Evolutionary conservation across 2,888 invertebrate species (phyloP), one percentile per base, ranked within the genome.

Genomic region (Neoascia interrupta): DNA sequence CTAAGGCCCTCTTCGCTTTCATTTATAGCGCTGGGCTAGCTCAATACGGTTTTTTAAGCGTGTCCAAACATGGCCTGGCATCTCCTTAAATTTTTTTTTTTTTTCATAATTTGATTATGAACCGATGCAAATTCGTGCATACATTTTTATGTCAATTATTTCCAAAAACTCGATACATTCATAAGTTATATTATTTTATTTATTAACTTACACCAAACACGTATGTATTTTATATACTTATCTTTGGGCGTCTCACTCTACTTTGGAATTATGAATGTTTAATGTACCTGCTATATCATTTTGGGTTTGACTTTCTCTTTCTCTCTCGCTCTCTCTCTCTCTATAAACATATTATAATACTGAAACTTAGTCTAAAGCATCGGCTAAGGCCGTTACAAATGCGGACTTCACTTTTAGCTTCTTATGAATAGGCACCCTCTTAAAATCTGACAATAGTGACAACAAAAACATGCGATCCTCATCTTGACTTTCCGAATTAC

Each of bases 401-500:
- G 81, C 82, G 6, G 82, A 81, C 56, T 83, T 83, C 1, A 82
- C 81, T 15, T 51, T 51, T 31, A 83, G 81, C 43, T 83, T 83
- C 64, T 82, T 83, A 1, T 81, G 37, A 1, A 81, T 36, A 4
- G 83, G 82, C 4, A 83, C 82, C 15, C 82, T 68, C 15, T 82
- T 82, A 16, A 83, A 80, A 13, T 83, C 83, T 1, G 82, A 82
- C 26, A 83, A 81, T 21, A 83, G 69, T 3, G 83, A 83, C 18
- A 83, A 36, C 21, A 83, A 39, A 73, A 83, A 83, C 83, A 83
- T 83, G 10, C 83, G 81, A 73, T 83, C 83, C 47, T 82, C 82
- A 39, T 83, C 83, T 8, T 76, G 64, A 0, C 66, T 53, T 8
- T 82, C 82, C 5, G 53, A 64, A 6, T 82, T 60, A 19, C 45